Base-by-base conservation (phyloP, 2,888 invertebrate genomes). In the Limnephilus lunatus region DNA sequence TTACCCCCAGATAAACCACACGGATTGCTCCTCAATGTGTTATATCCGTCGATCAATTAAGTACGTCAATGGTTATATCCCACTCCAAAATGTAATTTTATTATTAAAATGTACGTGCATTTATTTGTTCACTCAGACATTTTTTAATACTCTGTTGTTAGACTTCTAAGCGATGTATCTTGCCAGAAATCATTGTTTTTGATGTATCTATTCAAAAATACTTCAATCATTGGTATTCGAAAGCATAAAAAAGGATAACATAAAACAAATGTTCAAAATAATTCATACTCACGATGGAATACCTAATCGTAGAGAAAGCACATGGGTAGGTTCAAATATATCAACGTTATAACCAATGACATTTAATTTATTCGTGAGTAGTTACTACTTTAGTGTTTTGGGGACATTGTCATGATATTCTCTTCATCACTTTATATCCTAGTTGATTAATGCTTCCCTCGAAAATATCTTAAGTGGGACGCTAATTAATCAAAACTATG, bases 371-470 rank as follows among this genome's bases (percentile, higher is more conserved):
- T 68, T 68, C 68, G 68, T 48, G 14, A 15, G 48, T 68, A 25
- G 68, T 9, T 68, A 9, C n/a, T 68, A 68, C 68, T 68, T 68
- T 68, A 68, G 9, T 25, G 68, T 68, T 68, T 19, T 68, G n/a
- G n/a, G n/a, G 68, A 68, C 68, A 68, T 68, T 68, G 68, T 68
- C 68, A 68, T 68, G 68, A 68, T 88, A 68, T 68, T 35, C 32
- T 86, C 39, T 35, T 31, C 44, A 39, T 86, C 35, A 86, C 35
- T 88, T 88, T 88, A 48, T 88, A 89, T 80, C 80, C 81, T 81
- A n/a, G 81, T 89, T 89, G 32, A 31, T 88, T 88, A 48, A 68
- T 68, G 68, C 68, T 68, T 68, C 68, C 9, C 68, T 68, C n/a
- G 68, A 68, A 68, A 68, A 68, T 68, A 68, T 68, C 68, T n/a